Conservation (phyloP, 30 jellyfish, hydroid and myxozoan species). For the Cassiopea xamachana region DNA sequence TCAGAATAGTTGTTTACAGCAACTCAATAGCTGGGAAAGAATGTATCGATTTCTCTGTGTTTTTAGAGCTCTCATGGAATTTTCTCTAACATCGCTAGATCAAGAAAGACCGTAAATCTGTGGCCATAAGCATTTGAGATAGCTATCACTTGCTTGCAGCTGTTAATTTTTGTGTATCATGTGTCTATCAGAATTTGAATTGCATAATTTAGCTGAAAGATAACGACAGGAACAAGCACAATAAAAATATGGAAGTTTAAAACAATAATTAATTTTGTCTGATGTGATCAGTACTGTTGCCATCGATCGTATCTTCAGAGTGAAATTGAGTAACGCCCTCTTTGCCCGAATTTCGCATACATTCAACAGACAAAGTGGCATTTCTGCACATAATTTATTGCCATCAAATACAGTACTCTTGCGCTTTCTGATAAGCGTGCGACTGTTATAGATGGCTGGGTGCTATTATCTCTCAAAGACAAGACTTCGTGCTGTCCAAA, state of each 20-base stretch:
- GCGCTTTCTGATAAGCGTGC: too few relatives aligned
- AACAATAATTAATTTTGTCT: background rate
- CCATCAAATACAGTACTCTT: too few relatives aligned
- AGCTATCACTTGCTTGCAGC: background rate
- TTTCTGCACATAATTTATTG: too few relatives aligned
- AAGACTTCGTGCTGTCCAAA: too few relatives aligned
- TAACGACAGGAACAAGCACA: slow-evolving; percentile 1
- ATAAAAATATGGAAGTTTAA: background rate
- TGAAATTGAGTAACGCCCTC: background rate
- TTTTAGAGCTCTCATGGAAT: background rate
- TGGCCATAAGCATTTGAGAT: background rate
- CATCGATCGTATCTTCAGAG: background rate
- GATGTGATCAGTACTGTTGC: slow-evolving; percentile 11
- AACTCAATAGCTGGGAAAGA: background rate
- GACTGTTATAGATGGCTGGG: too few relatives aligned
- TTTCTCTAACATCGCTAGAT: background rate
- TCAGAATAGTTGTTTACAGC: background rate
- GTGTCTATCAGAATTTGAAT: background rate
- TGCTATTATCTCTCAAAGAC: too few relatives aligned
- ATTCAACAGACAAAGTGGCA: background rate
- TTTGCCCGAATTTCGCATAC: background rate
- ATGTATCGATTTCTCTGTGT: background rate
- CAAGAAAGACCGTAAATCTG: background rate
- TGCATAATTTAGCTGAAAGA: background rate
- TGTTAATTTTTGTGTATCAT: background rate